Conservation (phyloP, 1,140 invertebrate species). For the Reticulitermes speratus region DNA sequence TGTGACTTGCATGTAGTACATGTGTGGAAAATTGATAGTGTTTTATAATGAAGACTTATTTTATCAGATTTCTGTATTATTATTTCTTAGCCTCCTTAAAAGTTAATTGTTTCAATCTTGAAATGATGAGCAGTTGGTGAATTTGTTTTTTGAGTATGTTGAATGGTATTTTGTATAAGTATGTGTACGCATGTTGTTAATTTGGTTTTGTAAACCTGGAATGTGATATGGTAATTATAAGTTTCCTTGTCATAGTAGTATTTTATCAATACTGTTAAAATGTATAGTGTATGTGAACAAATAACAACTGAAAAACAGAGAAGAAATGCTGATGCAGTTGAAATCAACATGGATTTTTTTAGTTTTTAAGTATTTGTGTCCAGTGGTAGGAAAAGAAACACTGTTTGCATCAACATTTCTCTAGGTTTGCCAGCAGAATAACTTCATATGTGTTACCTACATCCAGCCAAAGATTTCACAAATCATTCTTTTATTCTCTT, state of each 20-base stretch:
- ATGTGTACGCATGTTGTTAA: neutral
- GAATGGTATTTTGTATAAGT: neutral
- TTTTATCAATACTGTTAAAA: neutral
- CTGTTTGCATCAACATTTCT: neutral
- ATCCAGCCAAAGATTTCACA: neutral
- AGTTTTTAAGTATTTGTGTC: neutral
- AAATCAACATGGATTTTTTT: neutral
- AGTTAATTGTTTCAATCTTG: neutral
- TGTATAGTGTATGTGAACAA: neutral
- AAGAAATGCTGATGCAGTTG: neutral
- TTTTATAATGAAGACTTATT: neutral
- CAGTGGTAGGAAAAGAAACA: neutral
- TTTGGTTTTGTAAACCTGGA: neutral
- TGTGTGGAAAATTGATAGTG: neutral
- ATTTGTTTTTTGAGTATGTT: neutral
- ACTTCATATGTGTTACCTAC: neutral
- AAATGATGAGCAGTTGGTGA: neutral
- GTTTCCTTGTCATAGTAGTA: neutral
- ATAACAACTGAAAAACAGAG: neutral
- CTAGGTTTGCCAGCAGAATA: neutral
- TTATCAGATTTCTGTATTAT: neutral
- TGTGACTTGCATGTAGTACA: neutral
- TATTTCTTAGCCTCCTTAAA: neutral
- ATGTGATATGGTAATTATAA: conserved; percentile 10
- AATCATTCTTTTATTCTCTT: neutral